A percentile compares a stretch with the other conserved stretches of the same genome.
Evolutionary conservation across 1,140 invertebrate species (phyloP).

Genomic region (Periplaneta americana): DNA sequence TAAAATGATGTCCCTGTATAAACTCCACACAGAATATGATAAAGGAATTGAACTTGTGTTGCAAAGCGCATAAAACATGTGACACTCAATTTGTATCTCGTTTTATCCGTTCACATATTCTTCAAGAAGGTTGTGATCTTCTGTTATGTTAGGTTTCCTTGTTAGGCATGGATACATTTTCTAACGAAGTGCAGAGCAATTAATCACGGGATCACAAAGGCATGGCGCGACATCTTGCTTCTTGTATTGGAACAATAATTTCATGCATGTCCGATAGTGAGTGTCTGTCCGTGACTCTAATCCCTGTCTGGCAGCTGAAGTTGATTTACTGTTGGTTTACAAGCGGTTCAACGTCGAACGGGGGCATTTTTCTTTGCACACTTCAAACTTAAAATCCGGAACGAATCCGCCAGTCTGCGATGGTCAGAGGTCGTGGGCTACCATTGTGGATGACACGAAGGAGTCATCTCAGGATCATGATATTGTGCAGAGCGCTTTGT

Average conservation of each 20-base stretch:
- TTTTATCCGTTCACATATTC: no score
- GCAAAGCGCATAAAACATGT: no score
- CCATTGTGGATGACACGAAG: no score
- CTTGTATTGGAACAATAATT: neutral
- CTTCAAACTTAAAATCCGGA: neutral
- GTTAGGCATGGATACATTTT: no score
- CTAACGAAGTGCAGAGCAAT: no score
- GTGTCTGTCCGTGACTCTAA: neutral
- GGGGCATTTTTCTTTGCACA: neutral
- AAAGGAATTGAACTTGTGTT: no score
- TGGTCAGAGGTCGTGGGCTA: neutral
- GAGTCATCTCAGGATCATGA: neutral
- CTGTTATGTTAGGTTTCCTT: no score
- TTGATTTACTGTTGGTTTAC: neutral
- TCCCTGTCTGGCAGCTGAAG: neutral
- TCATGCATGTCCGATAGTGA: neutral
- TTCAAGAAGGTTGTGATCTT: no score
- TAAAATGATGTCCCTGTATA: no score
- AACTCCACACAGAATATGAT: no score
- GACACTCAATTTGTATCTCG: no score
- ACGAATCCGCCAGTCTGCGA: neutral
- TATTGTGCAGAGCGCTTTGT: neutral
- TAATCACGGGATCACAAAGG: no score
- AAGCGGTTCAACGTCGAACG: neutral
- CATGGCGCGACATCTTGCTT: neutral